Base-by-base conservation (phyloP, 2,888 invertebrate species). In the Nemoura dubitans region DNA sequence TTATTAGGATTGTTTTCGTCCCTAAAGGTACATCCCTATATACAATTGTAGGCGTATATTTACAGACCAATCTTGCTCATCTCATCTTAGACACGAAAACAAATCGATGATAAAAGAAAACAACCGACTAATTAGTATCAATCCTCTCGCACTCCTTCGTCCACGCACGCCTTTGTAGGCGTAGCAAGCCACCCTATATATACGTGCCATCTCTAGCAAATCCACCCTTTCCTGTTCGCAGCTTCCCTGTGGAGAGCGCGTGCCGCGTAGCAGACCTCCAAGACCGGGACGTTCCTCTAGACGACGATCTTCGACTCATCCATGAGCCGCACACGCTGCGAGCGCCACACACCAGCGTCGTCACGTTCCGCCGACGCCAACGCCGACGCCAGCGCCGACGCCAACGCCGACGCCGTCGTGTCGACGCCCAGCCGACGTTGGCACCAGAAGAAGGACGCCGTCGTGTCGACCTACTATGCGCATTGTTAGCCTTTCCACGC, bases 401-500 rank as follows among this genome's bases (percentile, higher is more conserved):
- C n/a, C n/a, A n/a, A n/a, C n/a, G n/a, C n/a, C n/a, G n/a, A n/a
- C n/a, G n/a, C n/a, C n/a, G n/a, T n/a, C 36, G 83, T 83, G 42
- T 83, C 43, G 83, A 43, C 83, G 83, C 83, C 83, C 26, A 42
- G 42, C 83, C 25, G 16, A 6, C 3, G 76, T 82, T n/a, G 82
- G 30, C 82, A 10, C 14, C n/a, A n/a, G n/a, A 29, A 30, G 29
- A 29, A 43, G 42, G 83, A 42, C 83, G 42, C 36, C 43, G 27
- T 59, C n/a, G 76, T 59, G 84, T 27, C 84, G 59, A 85, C 86
- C 94, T 94, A 95, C 95, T 95, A 95, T 95, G 95, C 95, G 94
- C 94, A 95, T 95, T 95, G 94, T 94, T 94, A 94, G 93, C 93
- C 93, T 94, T 92, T 93, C 93, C 94, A 94, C 94, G 94, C 94